These are phyloP conservation scores for Diloba caeruleocephala DNA, from an alignment of 2,888 invertebrate species.

Conservation along the genomic window DNA sequence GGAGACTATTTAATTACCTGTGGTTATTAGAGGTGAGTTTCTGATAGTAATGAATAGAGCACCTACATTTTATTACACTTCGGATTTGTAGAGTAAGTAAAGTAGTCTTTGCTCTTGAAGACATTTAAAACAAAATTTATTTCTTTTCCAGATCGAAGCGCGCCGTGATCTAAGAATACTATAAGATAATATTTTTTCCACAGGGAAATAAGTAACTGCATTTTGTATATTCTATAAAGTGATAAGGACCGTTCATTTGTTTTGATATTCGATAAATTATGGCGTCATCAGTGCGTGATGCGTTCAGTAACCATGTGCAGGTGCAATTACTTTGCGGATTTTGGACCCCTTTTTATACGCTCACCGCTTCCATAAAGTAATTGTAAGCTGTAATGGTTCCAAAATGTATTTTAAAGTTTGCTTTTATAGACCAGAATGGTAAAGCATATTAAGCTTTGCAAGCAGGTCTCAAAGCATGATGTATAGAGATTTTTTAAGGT, in stretches of 20 bases:
- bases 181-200: conserved; percentile 90
- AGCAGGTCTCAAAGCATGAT: conserved; percentile 85
- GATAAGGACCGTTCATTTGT: conserved; percentile 89
- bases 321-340: conserved; percentile 86
- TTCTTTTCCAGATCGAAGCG: conserved; percentile 86
- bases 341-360: conserved; percentile 87
- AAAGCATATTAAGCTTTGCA: conserved; percentile 81
- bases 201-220: conserved; percentile 90
- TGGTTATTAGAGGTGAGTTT: conserved; percentile 95
- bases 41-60: background rate
- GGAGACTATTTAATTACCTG: conserved; percentile 99
- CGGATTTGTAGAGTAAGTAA: background rate
- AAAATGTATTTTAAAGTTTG: conserved; percentile 83
- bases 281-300: conserved; percentile 85
- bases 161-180: conserved; percentile 89
- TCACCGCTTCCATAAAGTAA: conserved; percentile 87
- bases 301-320: conserved; percentile 82
- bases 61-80: background rate
- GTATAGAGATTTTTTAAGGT: conserved; percentile 87
- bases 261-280: conserved; percentile 88
- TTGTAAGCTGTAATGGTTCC: conserved; percentile 81
- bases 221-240: conserved; percentile 90
- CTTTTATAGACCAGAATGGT: conserved; percentile 81
- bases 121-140: conserved; percentile 52
- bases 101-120: conserved; percentile 1